These are phyloP conservation scores for Edolisoma coerulescens DNA, from an alignment of 2,113 vertebrate species.

Conservation along the genomic window DNA sequence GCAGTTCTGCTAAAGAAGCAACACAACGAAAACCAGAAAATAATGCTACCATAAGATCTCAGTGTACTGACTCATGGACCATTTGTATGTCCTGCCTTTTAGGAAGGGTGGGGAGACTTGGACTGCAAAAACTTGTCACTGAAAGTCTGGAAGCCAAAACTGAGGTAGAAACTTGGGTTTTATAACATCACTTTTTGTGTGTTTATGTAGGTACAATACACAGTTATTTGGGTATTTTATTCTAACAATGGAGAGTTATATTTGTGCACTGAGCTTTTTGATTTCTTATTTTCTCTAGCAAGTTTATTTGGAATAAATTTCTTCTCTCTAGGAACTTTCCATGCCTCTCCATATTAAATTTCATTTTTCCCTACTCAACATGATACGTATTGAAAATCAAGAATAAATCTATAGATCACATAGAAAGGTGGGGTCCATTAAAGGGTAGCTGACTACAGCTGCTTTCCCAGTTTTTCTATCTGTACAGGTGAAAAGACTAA, in stretches of 20 bases:
- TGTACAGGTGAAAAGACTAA: background rate
- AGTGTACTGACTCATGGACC: background rate
- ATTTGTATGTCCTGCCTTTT: background rate
- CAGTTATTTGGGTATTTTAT: background rate
- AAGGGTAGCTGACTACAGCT: background rate
- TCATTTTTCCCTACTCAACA: conserved; percentile 16
- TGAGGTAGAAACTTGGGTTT: background rate
- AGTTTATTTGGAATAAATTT: background rate
- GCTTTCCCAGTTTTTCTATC: background rate
- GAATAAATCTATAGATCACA: background rate
- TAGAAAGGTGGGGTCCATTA: background rate
- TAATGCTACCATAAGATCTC: background rate
- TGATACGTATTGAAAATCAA: background rate
- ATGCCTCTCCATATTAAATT: conserved; percentile 40
- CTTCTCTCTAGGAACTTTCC: background rate
- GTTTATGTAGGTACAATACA: background rate
- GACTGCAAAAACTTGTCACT: background rate
- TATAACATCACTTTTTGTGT: background rate
- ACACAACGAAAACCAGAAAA: background rate
- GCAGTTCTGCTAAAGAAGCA: background rate
- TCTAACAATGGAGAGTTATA: background rate
- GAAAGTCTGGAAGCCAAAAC: background rate
- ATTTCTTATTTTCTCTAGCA: background rate
- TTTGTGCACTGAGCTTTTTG: background rate
- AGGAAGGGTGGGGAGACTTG: background rate